phyloP scores from a whole-genome alignment of 2,888 invertebrate genomes.

The Hipparchia semele region DNA sequence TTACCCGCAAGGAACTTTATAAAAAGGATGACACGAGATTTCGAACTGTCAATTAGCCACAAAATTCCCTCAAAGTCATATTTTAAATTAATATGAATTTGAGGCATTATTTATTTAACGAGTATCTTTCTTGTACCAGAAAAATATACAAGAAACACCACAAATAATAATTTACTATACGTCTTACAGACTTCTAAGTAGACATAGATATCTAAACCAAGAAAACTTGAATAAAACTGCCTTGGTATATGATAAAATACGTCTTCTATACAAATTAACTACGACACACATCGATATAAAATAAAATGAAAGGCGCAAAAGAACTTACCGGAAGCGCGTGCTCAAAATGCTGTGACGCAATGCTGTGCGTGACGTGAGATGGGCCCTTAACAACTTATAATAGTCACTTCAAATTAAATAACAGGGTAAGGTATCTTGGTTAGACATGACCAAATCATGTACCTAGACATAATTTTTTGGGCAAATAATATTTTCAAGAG shows the following conservation, averaged over 20 bases:
- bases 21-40: too few relatives aligned
- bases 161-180: too few relatives aligned
- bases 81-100: too few relatives aligned
- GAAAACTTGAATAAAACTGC: not conserved
- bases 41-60: too few relatives aligned
- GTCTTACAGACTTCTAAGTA: too few relatives aligned
- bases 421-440: too few relatives aligned
- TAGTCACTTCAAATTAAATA: constrained; percentile 13
- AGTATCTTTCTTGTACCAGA: too few relatives aligned
- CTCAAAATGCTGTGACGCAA: constrained; percentile 40
- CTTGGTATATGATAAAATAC: not conserved
- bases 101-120: too few relatives aligned
- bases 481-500: not conserved
- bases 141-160: too few relatives aligned
- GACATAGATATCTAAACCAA: too few relatives aligned
- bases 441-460: not conserved
- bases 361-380: constrained; percentile 33
- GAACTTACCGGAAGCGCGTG: constrained; percentile 60
- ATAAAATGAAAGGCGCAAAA: constrained; percentile 50
- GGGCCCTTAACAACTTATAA: constrained; percentile 25
- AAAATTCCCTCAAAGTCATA: not conserved
- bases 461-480: not conserved
- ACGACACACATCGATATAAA: constrained; percentile 7
- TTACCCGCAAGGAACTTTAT: too few relatives aligned
- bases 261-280: not conserved